Base-by-base conservation (phyloP, 2,888 invertebrate species). In the Amiota mariae region DNA sequence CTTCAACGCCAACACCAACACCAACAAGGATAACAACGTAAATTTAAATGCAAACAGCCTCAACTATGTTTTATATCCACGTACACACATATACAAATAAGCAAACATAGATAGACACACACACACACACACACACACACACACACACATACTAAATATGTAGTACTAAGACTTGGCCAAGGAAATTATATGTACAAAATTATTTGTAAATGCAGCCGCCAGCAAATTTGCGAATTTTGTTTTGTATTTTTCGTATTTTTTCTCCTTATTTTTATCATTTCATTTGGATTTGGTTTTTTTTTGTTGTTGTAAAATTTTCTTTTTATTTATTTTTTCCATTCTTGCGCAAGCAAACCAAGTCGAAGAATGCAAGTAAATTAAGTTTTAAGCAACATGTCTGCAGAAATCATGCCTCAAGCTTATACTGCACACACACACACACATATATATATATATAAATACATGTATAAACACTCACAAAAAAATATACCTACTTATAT, bases 331-430 rank as follows among this genome's bases (percentile, higher is more conserved):
- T 68, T 76, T 70, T 73, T n/a, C 72, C 72, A 76, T 73, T 72
- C 79, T 73, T 75, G 77, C 78, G 82, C 79, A 82, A 84, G 81
- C 77, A 48, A 73, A 66, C 68, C 71, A 13, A 49, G 73, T 54
- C 72, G 56, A 66, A 48, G 76, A 47, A 74, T 74, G 76, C 74
- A 78, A 83, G 74, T 85, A 85, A 86, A 86, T 83, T 83, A 83
- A 83, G 86, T 83, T 83, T 83, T 84, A 86, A 84, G 86, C 85
- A 83, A 85, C 86, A 83, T 83, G 82, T 83, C 82, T 83, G 86
- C 85, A 83, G 83, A 84, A 83, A 85, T 85, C 85, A 79, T 77
- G 85, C 82, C 83, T 76, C 78, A 79, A 86, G 82, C 46, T 54
- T 68, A 36, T 18, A 48, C 12, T 36, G 15, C 66, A 84, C 83